Evolutionary conservation across 2,113 vertebrate species (phyloP), one percentile per base, ranked within the genome.

Genomic region (Oncorhynchus keta): DNA sequence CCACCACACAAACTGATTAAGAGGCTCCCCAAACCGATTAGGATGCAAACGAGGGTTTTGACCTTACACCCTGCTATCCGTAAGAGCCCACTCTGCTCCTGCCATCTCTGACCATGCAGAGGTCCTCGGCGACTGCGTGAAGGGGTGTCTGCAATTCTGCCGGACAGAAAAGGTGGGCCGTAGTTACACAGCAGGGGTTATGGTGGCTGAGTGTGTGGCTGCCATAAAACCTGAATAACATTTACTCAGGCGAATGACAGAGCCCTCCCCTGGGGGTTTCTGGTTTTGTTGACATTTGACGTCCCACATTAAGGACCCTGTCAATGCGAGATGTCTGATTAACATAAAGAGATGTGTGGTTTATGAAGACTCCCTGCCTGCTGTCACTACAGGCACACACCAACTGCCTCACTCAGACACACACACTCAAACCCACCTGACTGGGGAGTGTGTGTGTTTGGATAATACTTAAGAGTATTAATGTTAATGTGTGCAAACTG

Each of bases 11-110:
- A 85, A 73, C 72, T 70, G 84, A 89, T 88, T 86, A 83, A 45
- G 55, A 65, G 48, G 76, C 75, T 62, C 45, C 84, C 80, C 71
- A 84, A 83, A 83, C 83, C 87, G 85, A 91, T 90, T 88, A 87
- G 74, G 72, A 85, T 85, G 82, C 83, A 77, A 65, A 61, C 8
- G 13, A 26, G 61, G 76, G 69, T 30, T 59, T 61, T 73, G 81
- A 90, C 86, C 90, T 86, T 84, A 68, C 66, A 68, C 30, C 64
- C 26, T 66, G 64, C 55, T 59, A 7, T 24, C 55, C 57, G 39
- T 11, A 45, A 45, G 39, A 45, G 39, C 68, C 67, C 81, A 74
- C 78, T 65, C 79, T 64, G 16, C 24, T 39, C 57, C 74, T 51
- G 8, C 28, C 12, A 57, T 12, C 49, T 79, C 26, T 13, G 64